A percentile compares a stretch with the other conserved stretches of the same genome.
These are phyloP conservation scores for Ptychadena robeensis DNA, from an alignment of 2,797 vertebrate species.

Conservation along the genomic window DNA sequence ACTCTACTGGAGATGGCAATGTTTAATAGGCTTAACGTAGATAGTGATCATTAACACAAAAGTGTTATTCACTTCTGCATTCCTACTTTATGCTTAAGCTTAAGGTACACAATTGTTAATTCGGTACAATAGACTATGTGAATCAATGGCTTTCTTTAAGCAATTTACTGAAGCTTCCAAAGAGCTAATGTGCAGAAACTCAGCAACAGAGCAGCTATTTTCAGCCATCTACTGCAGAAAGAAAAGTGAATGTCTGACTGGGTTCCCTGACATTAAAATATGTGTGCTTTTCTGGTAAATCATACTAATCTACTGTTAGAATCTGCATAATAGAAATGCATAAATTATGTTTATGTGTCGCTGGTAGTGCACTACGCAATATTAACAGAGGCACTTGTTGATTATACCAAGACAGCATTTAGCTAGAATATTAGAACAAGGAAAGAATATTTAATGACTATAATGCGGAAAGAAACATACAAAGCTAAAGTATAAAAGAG, in stretches of 20 bases:
- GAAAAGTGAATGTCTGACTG: neutral
- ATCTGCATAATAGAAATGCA: no score
- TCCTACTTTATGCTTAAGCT: neutral
- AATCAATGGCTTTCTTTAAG: neutral
- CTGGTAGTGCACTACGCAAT: neutral
- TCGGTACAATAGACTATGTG: neutral
- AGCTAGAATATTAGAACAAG: constrained; percentile 8
- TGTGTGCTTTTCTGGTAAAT: neutral
- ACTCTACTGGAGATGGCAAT: neutral
- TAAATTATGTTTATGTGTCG: neutral
- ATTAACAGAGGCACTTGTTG: constrained; percentile 16
- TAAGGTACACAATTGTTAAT: neutral
- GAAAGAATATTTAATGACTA: no score
- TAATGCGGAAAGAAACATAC: neutral
- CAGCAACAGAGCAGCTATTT: neutral
- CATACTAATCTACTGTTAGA: neutral
- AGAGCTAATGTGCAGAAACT: neutral
- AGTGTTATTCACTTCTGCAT: neutral
- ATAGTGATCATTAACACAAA: no score
- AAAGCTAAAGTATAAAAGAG: neutral
- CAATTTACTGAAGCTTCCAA: neutral
- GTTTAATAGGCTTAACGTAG: neutral
- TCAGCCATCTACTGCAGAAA: neutral
- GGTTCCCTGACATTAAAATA: neutral
- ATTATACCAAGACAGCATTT: neutral